Evolutionary conservation across 2,113 vertebrate genomes (phyloP).

Genomic region (Sebastes schlegelii): DNA sequence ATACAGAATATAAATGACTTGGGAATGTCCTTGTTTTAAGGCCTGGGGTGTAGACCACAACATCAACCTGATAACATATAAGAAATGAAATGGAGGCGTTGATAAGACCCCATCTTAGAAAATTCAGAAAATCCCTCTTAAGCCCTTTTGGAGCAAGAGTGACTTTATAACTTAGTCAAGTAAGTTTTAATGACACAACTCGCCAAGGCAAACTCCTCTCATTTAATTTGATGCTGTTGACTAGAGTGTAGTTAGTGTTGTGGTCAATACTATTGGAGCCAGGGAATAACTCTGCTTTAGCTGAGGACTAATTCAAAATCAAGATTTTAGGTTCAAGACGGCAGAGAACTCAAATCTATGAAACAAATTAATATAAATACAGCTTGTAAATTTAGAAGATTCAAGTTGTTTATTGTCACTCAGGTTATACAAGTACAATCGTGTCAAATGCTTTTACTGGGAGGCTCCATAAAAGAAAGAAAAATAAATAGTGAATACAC

Average conservation of each 20-base stretch:
- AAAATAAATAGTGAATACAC: too few relatives aligned
- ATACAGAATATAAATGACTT: background rate
- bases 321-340: background rate
- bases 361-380: background rate
- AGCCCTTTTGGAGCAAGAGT: background rate
- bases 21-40: background rate
- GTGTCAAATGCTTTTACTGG: too few relatives aligned
- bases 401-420: too few relatives aligned
- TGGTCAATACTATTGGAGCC: background rate
- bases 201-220: background rate
- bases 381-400: background rate
- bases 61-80: background rate
- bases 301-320: background rate
- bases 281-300: background rate
- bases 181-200: background rate
- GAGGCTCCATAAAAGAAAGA: too few relatives aligned
- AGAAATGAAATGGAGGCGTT: background rate
- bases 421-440: too few relatives aligned
- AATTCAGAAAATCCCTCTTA: background rate
- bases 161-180: background rate
- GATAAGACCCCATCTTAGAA: background rate
- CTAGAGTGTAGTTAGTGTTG: background rate
- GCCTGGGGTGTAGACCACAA: background rate
- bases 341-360: background rate
- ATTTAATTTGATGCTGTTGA: background rate